Evolutionary conservation across 2,797 vertebrate species (phyloP).

Genomic region (Discoglossus pictus): DNA sequence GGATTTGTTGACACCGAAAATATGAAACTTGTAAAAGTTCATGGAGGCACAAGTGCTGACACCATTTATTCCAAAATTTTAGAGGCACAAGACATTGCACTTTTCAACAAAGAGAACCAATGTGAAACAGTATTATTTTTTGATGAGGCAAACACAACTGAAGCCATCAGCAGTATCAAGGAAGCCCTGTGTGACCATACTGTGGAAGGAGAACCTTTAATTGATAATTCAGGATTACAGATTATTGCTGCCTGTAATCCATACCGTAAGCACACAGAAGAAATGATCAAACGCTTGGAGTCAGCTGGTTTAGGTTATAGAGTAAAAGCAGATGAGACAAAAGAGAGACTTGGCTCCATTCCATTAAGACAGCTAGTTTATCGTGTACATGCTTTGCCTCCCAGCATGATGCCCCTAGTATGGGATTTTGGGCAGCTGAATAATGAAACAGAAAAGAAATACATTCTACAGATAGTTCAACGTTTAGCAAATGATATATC

Average conservation of each 20-base stretch:
- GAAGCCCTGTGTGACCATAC: conserved; percentile 91
- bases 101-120: conserved; percentile 71
- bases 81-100: conserved; percentile 78
- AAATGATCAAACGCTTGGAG: conserved; percentile 88
- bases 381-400: conserved; percentile 91
- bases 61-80: conserved; percentile 81
- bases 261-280: conserved; percentile 86
- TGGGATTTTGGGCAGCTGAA: conserved; percentile 98
- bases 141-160: conserved; percentile 95
- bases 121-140: conserved; percentile 92
- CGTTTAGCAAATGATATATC: conserved; percentile 65
- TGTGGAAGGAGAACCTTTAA: conserved; percentile 73
- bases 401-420: conserved; percentile 91
- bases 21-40: conserved; percentile 92
- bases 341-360: conserved; percentile 88
- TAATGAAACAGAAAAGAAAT: conserved; percentile 79
- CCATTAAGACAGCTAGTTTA: conserved; percentile 96
- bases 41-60: conserved; percentile 87
- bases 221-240: conserved; percentile 70
- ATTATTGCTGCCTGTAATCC: conserved; percentile 97
- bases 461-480: conserved; percentile 91
- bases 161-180: conserved; percentile 91
- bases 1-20: conserved; percentile 72
- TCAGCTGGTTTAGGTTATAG: conserved; percentile 89
- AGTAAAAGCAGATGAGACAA: conserved; percentile 83